phyloP scores from a whole-genome alignment of 2,797 vertebrate genomes.

The Gouania willdenowi region DNA sequence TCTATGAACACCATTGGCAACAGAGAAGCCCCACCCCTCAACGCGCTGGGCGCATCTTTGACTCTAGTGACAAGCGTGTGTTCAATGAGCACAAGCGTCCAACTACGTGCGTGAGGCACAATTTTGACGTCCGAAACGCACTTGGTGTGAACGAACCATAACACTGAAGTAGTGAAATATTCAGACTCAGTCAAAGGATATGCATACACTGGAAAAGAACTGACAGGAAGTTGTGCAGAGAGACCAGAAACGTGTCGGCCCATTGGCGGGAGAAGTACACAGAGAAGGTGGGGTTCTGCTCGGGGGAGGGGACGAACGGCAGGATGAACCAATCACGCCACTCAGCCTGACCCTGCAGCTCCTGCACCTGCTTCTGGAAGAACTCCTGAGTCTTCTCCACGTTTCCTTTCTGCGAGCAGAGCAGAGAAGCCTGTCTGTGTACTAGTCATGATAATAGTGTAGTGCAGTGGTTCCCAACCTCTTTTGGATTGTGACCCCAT shows the following conservation, averaged over 20 bases:
- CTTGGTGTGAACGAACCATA: too few relatives aligned
- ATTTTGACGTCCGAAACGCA: too few relatives aligned
- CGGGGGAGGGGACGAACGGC: slow-evolving; percentile 85
- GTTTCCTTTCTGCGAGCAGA: slow-evolving; percentile 75
- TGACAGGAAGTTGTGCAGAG: slow-evolving; percentile 96
- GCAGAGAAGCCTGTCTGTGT: background rate
- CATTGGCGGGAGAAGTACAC: slow-evolving; percentile 95
- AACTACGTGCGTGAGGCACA: too few relatives aligned
- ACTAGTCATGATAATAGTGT: too few relatives aligned
- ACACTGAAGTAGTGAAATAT: too few relatives aligned
- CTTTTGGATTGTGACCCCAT: too few relatives aligned
- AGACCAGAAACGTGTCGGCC: slow-evolving; percentile 95
- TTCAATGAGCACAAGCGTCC: too few relatives aligned
- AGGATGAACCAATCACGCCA: slow-evolving; percentile 98
- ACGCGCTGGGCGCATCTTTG: too few relatives aligned
- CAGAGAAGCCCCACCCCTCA: too few relatives aligned
- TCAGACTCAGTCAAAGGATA: slow-evolving; percentile 80
- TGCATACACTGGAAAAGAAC: slow-evolving; percentile 98
- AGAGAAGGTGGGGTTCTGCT: slow-evolving; percentile 87
- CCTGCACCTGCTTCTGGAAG: slow-evolving; percentile 86
- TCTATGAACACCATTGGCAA: too few relatives aligned
- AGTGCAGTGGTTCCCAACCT: too few relatives aligned
- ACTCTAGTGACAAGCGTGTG: too few relatives aligned
- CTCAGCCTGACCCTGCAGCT: slow-evolving; percentile 90
- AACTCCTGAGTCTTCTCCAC: slow-evolving; percentile 92